Conservation (phyloP, 2,888 invertebrate species). For the Melanargia galathea region DNA sequence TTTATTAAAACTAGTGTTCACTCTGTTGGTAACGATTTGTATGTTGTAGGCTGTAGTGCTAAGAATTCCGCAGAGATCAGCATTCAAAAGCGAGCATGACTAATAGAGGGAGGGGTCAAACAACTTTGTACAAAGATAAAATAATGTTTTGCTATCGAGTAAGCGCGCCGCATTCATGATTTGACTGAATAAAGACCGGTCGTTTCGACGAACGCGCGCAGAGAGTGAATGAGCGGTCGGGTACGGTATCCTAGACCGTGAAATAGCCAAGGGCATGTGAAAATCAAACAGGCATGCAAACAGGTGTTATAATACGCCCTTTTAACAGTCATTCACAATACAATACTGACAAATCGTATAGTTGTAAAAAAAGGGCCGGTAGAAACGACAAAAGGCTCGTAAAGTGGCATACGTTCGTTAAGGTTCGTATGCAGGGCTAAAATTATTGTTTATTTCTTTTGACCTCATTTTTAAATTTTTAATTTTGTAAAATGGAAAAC, state of each 20-base stretch:
- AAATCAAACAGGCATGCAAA: background rate
- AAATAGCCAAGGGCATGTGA: background rate
- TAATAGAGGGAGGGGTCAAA: conserved; percentile 26
- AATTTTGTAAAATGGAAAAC: too few relatives aligned
- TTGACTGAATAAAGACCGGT: background rate
- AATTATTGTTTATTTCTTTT: too few relatives aligned
- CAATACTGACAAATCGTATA: too few relatives aligned
- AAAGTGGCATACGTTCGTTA: too few relatives aligned
- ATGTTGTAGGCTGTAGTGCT: background rate
- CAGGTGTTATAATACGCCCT: background rate
- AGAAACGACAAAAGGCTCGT: too few relatives aligned
- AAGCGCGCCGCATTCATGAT: conserved; percentile 5
- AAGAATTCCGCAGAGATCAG: background rate
- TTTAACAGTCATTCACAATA: too few relatives aligned
- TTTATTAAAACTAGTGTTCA: too few relatives aligned
- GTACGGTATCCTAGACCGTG: conserved; percentile 2
- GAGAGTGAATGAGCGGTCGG: background rate
- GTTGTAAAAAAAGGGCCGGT: too few relatives aligned
- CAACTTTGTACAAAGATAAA: conserved; percentile 26
- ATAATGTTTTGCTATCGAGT: conserved; percentile 24
- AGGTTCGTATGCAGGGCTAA: too few relatives aligned
- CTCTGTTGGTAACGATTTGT: too few relatives aligned
- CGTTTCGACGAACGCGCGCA: background rate
- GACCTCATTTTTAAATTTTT: too few relatives aligned
- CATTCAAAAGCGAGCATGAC: background rate